Evolutionary conservation across 92 coral and sea anemone genomes (phyloP).

Genomic region (Chrysogorgia sp.): DNA sequence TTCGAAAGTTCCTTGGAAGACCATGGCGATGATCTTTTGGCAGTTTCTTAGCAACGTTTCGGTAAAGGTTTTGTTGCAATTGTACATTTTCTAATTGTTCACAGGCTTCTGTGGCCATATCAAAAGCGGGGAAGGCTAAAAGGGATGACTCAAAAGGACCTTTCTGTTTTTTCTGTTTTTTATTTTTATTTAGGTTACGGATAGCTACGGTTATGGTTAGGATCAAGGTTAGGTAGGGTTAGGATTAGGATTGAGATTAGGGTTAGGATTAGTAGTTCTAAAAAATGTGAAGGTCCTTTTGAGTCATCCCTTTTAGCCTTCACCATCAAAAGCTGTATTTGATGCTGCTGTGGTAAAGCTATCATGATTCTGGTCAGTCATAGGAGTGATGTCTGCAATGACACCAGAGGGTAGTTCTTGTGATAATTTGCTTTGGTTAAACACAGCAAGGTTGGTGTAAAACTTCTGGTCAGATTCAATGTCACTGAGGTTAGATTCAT

Average conservation of each 20-base stretch:
- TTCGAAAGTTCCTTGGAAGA: background rate
- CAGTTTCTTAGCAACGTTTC: background rate
- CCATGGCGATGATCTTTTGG: background rate
- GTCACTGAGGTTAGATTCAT: background rate
- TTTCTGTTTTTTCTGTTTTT: too few relatives aligned
- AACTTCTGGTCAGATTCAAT: conserved; percentile 7
- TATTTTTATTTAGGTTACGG: too few relatives aligned
- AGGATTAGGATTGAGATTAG: too few relatives aligned
- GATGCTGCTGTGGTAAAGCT: background rate
- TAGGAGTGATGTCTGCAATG: conserved; percentile 8
- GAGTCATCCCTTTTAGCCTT: too few relatives aligned
- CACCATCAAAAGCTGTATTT: conserved; percentile 11
- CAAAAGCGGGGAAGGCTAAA: too few relatives aligned
- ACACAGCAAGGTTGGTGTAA: conserved; percentile 33
- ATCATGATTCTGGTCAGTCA: conserved; percentile 2
- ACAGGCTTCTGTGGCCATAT: conserved; percentile 14
- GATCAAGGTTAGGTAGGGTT: too few relatives aligned
- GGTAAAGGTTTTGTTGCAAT: conserved; percentile 3
- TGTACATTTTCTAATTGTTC: conserved; percentile 14
- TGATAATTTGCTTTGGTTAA: conserved; percentile 3
- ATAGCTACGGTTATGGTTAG: too few relatives aligned
- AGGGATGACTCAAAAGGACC: too few relatives aligned
- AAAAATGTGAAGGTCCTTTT: too few relatives aligned
- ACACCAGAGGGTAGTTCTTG: conserved; percentile 7
- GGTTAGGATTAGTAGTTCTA: too few relatives aligned